These are phyloP conservation scores for Idris sp. DNA, from an alignment of 1,140 invertebrate species.

Conservation along the genomic window DNA sequence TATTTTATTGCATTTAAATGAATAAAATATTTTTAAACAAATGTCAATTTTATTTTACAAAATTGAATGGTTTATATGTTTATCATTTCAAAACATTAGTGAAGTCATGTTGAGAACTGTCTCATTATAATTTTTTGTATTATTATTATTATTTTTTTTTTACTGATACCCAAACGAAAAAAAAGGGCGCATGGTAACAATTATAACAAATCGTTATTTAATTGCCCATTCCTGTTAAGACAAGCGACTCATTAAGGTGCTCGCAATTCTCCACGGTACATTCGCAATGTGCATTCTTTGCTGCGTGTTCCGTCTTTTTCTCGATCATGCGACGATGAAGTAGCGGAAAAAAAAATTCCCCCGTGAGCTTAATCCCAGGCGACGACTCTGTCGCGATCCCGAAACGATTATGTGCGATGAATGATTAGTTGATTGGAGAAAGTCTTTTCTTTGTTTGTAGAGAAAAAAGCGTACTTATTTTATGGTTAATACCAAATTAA, in stretches of 20 bases:
- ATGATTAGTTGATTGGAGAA: constrained; percentile 20
- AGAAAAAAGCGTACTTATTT: no score
- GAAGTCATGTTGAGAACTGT: constrained; percentile 16
- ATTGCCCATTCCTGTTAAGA: constrained; percentile 58
- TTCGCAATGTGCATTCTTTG: constrained; percentile 47
- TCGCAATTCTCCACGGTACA: constrained; percentile 50
- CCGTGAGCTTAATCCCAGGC: constrained; percentile 26
- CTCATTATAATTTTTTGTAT: no score
- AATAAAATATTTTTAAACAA: no score
- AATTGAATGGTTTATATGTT: constrained; percentile 3
- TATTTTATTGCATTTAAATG: no score
- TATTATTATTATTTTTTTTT: constrained; percentile 30
- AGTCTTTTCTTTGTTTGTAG: no score
- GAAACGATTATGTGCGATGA: constrained; percentile 7
- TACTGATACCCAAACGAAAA: constrained; percentile 24
- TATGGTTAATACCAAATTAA: no score
- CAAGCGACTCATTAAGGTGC: constrained; percentile 56
- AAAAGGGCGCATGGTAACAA: constrained; percentile 48
- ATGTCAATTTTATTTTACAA: constrained; percentile 1
- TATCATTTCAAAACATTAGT: constrained; percentile 17
- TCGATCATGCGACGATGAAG: constrained; percentile 40
- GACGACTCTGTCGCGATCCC: constrained; percentile 22
- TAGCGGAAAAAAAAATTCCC: constrained; percentile 32
- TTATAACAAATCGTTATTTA: constrained; percentile 61
- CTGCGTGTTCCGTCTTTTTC: constrained; percentile 54